These are phyloP conservation scores for Corythaixoides concolor DNA, from an alignment of 2,113 vertebrate species.

Conservation along the genomic window DNA sequence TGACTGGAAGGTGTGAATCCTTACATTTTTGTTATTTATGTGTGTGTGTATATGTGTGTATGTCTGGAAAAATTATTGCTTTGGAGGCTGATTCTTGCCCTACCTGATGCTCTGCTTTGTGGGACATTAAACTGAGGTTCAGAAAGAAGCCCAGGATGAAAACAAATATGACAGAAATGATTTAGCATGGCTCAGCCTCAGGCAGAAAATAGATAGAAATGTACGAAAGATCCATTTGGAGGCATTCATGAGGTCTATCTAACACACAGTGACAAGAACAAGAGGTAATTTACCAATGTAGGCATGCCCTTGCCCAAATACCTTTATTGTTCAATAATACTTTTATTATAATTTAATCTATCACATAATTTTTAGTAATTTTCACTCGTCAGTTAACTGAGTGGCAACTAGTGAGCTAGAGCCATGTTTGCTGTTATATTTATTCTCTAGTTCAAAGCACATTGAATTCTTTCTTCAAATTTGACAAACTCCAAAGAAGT, in stretches of 20 bases:
- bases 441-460: neutral
- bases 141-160: neutral
- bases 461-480: neutral
- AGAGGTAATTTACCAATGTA: neutral
- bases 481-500: neutral
- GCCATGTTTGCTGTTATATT: neutral
- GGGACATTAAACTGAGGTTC: neutral
- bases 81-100: neutral
- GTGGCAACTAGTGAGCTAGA: neutral
- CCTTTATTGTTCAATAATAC: neutral
- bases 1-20: neutral
- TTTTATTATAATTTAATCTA: neutral
- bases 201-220: neutral
- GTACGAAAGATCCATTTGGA: neutral
- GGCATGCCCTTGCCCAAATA: neutral
- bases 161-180: neutral
- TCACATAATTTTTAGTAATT: neutral
- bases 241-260: neutral
- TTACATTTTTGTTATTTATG: neutral
- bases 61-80: neutral
- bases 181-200: neutral
- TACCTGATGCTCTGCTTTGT: neutral
- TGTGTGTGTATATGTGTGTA: neutral
- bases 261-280: neutral
- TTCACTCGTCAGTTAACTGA: neutral